Evolutionary conservation across 2,797 vertebrate species (phyloP).

Genomic region (Peromyscus attwateri): DNA sequence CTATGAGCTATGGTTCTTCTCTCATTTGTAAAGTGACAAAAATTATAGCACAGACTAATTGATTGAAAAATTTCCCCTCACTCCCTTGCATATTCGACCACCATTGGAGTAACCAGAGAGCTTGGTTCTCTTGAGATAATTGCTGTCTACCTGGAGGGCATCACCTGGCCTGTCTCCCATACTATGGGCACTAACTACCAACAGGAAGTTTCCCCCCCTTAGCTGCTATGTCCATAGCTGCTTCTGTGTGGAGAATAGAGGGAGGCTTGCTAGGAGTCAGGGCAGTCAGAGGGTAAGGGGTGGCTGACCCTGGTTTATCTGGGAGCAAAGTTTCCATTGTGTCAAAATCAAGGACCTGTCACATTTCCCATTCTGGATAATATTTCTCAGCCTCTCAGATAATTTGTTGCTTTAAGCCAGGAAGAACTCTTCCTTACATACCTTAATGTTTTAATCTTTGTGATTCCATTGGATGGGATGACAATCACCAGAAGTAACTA

Average conservation of each 20-base stretch:
- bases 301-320: not conserved
- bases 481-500: not conserved
- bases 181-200: not conserved
- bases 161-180: not conserved
- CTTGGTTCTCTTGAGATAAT: not conserved
- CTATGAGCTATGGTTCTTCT: conserved; percentile 2
- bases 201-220: not conserved
- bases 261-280: not conserved
- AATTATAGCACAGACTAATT: not conserved
- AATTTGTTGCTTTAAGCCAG: not conserved
- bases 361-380: not conserved
- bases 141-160: no score
- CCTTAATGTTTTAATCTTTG: conserved; percentile 49
- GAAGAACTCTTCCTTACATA: not conserved
- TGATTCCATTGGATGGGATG: not conserved
- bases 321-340: not conserved
- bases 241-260: not conserved
- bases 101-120: not conserved
- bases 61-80: not conserved
- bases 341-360: not conserved
- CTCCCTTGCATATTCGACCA: not conserved
- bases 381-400: not conserved
- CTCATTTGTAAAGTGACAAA: conserved; percentile 52
- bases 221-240: not conserved
- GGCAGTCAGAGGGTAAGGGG: not conserved